These are phyloP conservation scores for Myotis lucifugus DNA, from an alignment of 2,113 vertebrate species.

Conservation along the genomic window DNA sequence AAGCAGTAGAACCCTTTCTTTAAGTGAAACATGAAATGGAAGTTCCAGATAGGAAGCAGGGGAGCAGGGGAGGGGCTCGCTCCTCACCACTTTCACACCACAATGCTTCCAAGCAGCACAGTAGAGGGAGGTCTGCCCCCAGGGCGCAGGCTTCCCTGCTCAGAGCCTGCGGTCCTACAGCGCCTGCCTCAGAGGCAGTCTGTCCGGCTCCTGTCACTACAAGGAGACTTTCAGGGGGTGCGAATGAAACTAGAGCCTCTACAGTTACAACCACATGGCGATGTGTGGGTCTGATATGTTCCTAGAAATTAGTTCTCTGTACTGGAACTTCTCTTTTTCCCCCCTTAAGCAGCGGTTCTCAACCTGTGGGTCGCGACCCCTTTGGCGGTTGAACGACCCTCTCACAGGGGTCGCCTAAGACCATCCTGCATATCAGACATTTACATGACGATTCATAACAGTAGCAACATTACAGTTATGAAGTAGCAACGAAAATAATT, in stretches of 20 bases:
- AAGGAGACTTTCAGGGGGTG: neutral
- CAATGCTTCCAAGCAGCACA: neutral
- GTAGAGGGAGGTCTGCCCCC: neutral
- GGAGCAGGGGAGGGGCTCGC: neutral
- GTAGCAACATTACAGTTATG: too few relatives aligned
- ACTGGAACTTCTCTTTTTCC: neutral
- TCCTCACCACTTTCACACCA: neutral
- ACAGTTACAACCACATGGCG: neutral
- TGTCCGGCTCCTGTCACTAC: neutral
- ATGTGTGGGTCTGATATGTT: neutral
- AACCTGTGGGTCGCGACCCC: too few relatives aligned
- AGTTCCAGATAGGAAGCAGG: slow-evolving; percentile 1
- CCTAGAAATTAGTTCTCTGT: slow-evolving; percentile 43
- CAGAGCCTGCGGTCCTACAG: neutral
- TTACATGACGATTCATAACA: too few relatives aligned
- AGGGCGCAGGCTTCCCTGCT: neutral
- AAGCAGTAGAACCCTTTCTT: slow-evolving; percentile 16
- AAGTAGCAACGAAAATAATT: too few relatives aligned
- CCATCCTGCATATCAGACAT: too few relatives aligned
- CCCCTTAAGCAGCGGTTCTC: neutral
- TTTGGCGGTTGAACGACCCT: too few relatives aligned
- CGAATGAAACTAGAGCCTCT: slow-evolving; percentile 5
- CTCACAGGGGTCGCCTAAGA: too few relatives aligned
- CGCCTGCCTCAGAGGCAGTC: neutral
- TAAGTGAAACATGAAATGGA: slow-evolving; percentile 25